phyloP scores from a whole-genome alignment of 2,797 vertebrate genomes.

The Myripristis jacobus region DNA sequence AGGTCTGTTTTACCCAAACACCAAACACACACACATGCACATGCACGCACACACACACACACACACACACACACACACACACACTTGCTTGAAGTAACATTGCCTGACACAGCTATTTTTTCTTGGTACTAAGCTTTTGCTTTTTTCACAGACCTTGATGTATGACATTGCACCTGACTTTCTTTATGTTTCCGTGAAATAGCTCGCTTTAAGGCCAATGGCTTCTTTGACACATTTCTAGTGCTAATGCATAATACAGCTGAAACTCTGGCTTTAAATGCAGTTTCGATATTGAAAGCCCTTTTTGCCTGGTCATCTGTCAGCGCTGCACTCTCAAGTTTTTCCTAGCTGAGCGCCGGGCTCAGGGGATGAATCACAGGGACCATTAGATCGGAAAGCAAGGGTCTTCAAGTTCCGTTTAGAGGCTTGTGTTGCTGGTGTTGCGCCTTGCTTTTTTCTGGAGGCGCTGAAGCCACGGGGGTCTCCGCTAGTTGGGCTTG shows the following conservation, averaged over 20 bases:
- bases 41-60: too few species aligned
- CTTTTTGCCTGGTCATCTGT: conserved; percentile 41
- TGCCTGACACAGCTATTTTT: conserved; percentile 33
- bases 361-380: conserved; percentile 64
- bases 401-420: conserved; percentile 60
- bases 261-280: conserved; percentile 39
- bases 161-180: conserved; percentile 15
- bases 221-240: conserved; percentile 36
- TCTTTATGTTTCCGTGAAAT: conserved; percentile 4
- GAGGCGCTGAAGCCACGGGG: conserved; percentile 48
- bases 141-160: background rate
- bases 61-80: too few species aligned
- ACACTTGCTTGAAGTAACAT: conserved; percentile 20
- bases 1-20: conserved; percentile 48
- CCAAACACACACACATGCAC: too few species aligned
- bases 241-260: conserved; percentile 46
- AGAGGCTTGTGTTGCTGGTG: conserved; percentile 54
- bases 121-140: conserved; percentile 9
- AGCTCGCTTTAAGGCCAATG: conserved; percentile 19
- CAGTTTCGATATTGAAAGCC: conserved; percentile 27
- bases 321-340: conserved; percentile 34
- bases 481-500: conserved; percentile 62
- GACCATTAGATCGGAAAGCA: conserved; percentile 63
- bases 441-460: conserved; percentile 54
- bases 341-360: conserved; percentile 36